Evolutionary conservation across 2,113 vertebrate species (phyloP).

Genomic region (Arenaria interpres): DNA sequence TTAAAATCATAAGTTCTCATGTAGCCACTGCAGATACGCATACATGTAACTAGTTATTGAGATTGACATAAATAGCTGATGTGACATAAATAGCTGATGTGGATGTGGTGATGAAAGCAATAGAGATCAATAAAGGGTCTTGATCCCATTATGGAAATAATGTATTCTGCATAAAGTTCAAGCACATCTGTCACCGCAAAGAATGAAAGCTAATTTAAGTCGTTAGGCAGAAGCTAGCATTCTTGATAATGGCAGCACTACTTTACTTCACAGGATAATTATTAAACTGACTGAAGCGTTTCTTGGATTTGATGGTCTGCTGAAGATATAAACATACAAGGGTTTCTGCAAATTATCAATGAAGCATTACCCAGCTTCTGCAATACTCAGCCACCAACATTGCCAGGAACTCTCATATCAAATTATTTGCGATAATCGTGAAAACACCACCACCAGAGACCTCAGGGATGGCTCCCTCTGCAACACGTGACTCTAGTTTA

Average conservation of each 20-base stretch:
- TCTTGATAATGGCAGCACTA: not conserved
- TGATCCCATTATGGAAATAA: not conserved
- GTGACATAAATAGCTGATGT: not conserved
- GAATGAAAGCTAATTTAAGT: not conserved
- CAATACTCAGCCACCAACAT: not conserved
- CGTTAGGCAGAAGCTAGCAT: constrained; percentile 4
- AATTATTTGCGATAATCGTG: not conserved
- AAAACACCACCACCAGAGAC: not conserved
- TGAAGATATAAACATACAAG: constrained; percentile 42
- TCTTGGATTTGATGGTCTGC: constrained; percentile 74
- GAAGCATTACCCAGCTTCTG: not conserved
- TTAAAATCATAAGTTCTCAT: not conserved
- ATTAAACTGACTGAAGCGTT: not conserved
- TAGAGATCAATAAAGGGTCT: not conserved
- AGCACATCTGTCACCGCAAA: not conserved
- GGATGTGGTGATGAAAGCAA: not conserved
- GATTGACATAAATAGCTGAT: not conserved
- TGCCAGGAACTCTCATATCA: constrained; percentile 23
- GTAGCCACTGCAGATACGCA: not conserved
- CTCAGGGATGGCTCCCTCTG: not conserved
- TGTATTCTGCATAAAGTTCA: not conserved
- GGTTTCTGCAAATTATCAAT: constrained; percentile 54
- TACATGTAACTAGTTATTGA: not conserved
- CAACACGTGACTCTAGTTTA: rapidly evolving
- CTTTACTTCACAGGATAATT: not conserved